Evolutionary conservation across 1,140 invertebrate species (phyloP), one percentile per base, ranked within the genome.

Genomic region (Oscheius sp.): DNA sequence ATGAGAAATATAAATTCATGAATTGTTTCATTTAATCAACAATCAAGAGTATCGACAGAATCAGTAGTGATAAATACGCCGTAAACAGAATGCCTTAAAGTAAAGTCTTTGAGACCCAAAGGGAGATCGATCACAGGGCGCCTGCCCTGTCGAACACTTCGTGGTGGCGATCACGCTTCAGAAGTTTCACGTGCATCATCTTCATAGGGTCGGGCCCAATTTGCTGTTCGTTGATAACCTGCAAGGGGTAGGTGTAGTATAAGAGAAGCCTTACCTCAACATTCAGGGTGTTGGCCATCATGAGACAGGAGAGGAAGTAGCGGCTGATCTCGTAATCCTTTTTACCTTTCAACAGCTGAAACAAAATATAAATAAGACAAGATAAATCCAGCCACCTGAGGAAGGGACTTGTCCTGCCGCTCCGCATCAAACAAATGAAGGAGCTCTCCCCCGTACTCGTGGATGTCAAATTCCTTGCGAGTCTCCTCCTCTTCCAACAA

Each of bases 221-320:
- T 23, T 55, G 49, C 49, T 55, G 49, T 55, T 55, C 49, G 28
- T 7, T 55, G 23, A 55, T 55, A 4, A 55, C 28, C 49, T 55
- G 23, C 7, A 13, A 13, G 23, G 7, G 49, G 23, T 13, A 55
- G 7, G 7, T 55, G 7, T 7, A 13, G 49, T 4, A 20, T 13
- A 4, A 55, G 23, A 15, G 7, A 18, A 4, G 45, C 18, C 18
- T 23, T 7, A 79, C 49, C 52, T 69, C 45, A 10, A 79, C 62
- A 59, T 79, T 79, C 46, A 61, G 42, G 28, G 69, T 68, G 46
- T 79, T 79, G 4, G 78, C 72, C 63, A 79, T 42, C 26, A 79
- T 74, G 7, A 79, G 76, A 10, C 62, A 55, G 2, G 78, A 66
- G n/a, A 79, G 77, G 42, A 79, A 63, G 70, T 78, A 79, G 15